Evolutionary conservation across 2,113 vertebrate genomes (phyloP).

Genomic region (Xiphorhynchus elegans): DNA sequence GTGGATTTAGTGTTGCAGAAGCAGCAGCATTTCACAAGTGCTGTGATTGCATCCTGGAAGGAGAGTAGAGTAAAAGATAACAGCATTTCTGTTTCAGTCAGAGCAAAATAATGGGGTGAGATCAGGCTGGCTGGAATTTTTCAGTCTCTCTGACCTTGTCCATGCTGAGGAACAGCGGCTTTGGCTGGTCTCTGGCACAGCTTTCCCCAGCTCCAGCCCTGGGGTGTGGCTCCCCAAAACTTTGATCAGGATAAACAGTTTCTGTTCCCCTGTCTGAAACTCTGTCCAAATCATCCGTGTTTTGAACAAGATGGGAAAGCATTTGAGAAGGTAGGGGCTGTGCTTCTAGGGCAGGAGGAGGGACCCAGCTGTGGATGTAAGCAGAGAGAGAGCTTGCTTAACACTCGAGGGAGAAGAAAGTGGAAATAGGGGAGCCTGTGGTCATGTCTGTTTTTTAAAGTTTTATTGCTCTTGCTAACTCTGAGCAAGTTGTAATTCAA

Average conservation of each 20-base stretch:
- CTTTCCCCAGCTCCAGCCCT: background rate
- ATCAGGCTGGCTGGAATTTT: background rate
- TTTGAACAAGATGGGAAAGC: background rate
- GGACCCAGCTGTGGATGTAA: background rate
- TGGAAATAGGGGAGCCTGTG: background rate
- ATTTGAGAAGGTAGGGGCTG: background rate
- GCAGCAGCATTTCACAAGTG: background rate
- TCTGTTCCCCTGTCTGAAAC: background rate
- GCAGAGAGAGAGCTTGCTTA: background rate
- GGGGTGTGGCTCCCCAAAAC: rapidly evolving
- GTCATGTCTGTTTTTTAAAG: background rate
- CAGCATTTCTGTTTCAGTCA: background rate
- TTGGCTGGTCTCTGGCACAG: background rate
- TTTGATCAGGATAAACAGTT: background rate
- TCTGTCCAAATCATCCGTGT: background rate
- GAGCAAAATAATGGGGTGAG: background rate
- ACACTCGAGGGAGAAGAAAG: background rate
- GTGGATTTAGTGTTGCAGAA: background rate
- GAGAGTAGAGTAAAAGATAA: background rate
- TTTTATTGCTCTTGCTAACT: background rate
- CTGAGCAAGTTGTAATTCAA: background rate
- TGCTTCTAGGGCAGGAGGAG: background rate
- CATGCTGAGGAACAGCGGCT: background rate
- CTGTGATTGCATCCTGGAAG: background rate
- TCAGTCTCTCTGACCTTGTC: background rate